These are phyloP conservation scores for Venustoraphidia nigricollis DNA, from an alignment of 2,888 invertebrate species.

Conservation along the genomic window DNA sequence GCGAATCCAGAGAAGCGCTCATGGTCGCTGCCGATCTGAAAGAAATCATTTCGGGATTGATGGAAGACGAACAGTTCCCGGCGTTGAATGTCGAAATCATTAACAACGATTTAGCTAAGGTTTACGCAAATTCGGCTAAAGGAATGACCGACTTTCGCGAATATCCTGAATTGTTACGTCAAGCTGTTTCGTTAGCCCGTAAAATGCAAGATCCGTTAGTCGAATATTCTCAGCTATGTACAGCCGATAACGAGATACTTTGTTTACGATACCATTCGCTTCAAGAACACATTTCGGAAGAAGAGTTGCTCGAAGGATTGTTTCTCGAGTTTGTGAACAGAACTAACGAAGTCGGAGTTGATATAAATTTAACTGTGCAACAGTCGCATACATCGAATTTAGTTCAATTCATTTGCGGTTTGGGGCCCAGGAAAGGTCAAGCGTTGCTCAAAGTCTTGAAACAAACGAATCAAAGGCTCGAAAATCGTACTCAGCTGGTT, in stretches of 20 bases:
- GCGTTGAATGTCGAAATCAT: slow-evolving; percentile 77
- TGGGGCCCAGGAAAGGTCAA: slow-evolving; percentile 90
- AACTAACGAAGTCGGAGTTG: slow-evolving; percentile 96
- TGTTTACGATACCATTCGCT: slow-evolving; percentile 85
- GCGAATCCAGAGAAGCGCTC: slow-evolving; percentile 77
- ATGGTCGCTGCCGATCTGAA: slow-evolving; percentile 66
- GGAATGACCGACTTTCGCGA: slow-evolving; percentile 80
- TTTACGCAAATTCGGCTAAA: slow-evolving; percentile 83
- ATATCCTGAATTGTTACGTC: slow-evolving; percentile 77
- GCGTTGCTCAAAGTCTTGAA: slow-evolving; percentile 74
- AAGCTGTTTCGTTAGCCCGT: slow-evolving; percentile 86
- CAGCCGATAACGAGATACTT: slow-evolving; percentile 89
- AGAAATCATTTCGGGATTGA: slow-evolving; percentile 54
- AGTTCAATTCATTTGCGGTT: slow-evolving; percentile 92
- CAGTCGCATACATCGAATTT: slow-evolving; percentile 76
- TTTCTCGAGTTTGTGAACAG: slow-evolving; percentile 85
- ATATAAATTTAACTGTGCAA: slow-evolving; percentile 84
- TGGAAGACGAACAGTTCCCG: slow-evolving; percentile 77
- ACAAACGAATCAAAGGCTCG: slow-evolving; percentile 80
- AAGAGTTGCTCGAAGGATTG: slow-evolving; percentile 71
- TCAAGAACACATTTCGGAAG: slow-evolving; percentile 66
- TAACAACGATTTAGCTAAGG: slow-evolving; percentile 85
- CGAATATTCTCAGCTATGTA: slow-evolving; percentile 92
- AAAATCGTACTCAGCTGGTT: slow-evolving; percentile 89
- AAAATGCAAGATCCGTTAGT: slow-evolving; percentile 89